A percentile compares a stretch with the other conserved stretches of the same genome.
Evolutionary conservation across 1,140 invertebrate genomes (phyloP).

Genomic region (Tetraneura akinire): DNA sequence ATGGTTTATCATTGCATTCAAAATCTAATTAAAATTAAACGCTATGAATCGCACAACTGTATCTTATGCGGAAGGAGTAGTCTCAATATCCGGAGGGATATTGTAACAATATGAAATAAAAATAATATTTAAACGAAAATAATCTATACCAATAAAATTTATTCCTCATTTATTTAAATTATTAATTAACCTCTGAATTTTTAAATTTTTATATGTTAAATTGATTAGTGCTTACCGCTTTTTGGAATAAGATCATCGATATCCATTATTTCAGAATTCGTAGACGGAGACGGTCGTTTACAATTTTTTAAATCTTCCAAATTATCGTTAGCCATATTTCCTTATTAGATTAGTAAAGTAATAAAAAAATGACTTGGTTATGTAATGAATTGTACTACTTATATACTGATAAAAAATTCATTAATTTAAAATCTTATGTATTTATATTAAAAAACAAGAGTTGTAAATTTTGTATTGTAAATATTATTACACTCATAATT

Average conservation of each 20-base stretch:
- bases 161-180: background rate
- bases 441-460: background rate
- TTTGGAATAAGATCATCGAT: conserved; percentile 32
- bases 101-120: background rate
- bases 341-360: background rate
- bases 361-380: too few relatives aligned
- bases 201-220: background rate
- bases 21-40: too few relatives aligned
- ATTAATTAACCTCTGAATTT: background rate
- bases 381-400: background rate
- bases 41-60: too few relatives aligned
- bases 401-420: background rate
- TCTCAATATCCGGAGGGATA: background rate
- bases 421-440: background rate
- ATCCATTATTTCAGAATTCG: background rate
- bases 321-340: conserved; percentile 44
- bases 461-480: too few relatives aligned
- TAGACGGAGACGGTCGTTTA: conserved; percentile 20
- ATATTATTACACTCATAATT: too few relatives aligned
- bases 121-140: background rate
- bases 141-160: background rate
- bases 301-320: conserved; percentile 45
- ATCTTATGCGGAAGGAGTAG: too few relatives aligned
- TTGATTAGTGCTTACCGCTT: conserved; percentile 6
- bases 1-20: too few relatives aligned